Percentiles rank a stretch among this genome's conserved stretches.
Conservation (phyloP, 2,888 invertebrate species). For the Cantharis rustica region DNA sequence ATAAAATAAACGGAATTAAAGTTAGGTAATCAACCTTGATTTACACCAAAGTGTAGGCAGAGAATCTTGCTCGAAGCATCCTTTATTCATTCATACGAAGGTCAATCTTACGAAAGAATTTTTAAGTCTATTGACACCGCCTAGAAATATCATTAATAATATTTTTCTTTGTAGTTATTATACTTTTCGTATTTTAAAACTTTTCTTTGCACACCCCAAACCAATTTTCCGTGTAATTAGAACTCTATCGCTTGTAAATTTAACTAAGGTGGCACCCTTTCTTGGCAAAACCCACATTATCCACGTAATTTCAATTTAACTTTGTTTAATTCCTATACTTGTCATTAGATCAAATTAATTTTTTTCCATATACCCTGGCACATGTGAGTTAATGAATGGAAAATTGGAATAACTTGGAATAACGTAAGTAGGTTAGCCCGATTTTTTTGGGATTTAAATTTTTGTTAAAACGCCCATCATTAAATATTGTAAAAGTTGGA, state of each 20-base stretch:
- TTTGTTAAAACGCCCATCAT: not conserved
- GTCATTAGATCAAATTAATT: not conserved
- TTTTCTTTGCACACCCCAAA: not conserved
- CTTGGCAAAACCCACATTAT: not conserved
- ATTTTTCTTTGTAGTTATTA: not conserved
- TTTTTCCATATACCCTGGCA: not conserved
- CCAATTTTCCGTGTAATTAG: not conserved
- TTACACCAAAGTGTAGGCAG: slow-evolving; percentile 20
- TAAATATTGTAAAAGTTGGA: not conserved
- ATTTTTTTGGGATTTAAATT: not conserved
- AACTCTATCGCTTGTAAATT: not conserved
- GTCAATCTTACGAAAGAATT: slow-evolving; percentile 19
- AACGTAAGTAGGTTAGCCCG: not conserved
- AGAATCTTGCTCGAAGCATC: slow-evolving; percentile 15
- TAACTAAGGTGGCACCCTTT: not conserved
- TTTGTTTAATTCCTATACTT: not conserved
- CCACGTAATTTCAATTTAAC: not conserved
- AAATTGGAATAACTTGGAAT: not conserved
- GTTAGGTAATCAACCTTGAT: slow-evolving; percentile 23
- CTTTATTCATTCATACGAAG: slow-evolving; percentile 22
- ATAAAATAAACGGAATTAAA: slow-evolving; percentile 20
- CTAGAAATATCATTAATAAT: not conserved
- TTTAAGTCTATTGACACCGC: slow-evolving; percentile 16
- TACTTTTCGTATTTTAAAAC: not conserved
- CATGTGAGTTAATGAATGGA: not conserved